Evolutionary conservation across 2,888 invertebrate species (phyloP).

Genomic region (Nemotelus nigrinus): DNA sequence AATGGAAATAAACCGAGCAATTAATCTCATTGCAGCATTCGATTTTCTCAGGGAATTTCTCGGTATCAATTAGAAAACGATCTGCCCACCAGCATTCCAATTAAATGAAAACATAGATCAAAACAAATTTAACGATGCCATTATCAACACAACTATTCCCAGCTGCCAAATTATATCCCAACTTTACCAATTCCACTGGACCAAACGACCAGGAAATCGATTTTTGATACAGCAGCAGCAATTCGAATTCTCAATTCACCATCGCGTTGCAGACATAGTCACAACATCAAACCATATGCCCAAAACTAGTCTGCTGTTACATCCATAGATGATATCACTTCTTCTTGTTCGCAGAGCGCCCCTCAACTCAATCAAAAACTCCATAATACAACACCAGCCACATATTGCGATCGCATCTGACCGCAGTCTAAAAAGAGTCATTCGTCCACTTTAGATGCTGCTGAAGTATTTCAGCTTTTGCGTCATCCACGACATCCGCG

Average conservation of each 20-base stretch:
- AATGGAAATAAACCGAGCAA: no score
- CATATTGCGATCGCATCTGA: not conserved
- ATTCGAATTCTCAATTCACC: constrained; percentile 9
- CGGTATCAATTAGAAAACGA: no score
- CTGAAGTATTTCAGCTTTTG: not conserved
- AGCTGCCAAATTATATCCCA: no score
- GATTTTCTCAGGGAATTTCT: no score
- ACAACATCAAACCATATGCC: constrained; percentile 17
- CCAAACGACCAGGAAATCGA: constrained; percentile 7
- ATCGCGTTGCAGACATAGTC: not conserved
- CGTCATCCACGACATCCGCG: not conserved
- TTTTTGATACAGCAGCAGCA: not conserved
- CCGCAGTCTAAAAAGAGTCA: not conserved
- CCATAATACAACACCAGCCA: not conserved
- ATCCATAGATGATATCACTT: constrained; percentile 36
- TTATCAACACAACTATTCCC: no score
- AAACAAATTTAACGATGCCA: no score
- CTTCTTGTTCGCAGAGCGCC: constrained; percentile 1
- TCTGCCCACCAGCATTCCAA: no score
- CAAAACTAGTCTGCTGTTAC: constrained; percentile 14
- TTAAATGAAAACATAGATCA: no score
- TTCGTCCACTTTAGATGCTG: not conserved
- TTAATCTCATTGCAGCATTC: no score
- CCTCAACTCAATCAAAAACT: not conserved
- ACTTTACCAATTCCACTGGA: no score